Evolutionary conservation across 2,888 invertebrate species (phyloP).

Genomic region (Pyrocoelia pectoralis): DNA sequence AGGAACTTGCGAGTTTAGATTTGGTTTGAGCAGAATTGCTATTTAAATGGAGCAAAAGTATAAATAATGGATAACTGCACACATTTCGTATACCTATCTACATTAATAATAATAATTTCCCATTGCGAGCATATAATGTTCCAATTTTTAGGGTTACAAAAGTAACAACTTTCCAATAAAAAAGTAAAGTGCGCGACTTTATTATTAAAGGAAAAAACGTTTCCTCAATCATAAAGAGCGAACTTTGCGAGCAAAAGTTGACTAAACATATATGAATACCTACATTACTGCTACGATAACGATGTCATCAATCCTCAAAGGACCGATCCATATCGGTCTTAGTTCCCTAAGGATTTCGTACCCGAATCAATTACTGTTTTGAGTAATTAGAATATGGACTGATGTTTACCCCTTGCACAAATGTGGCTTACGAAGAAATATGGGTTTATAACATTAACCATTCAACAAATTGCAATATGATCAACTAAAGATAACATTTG

Average conservation of each 20-base stretch:
- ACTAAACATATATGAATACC: slow-evolving; percentile 44
- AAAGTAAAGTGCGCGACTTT: neutral
- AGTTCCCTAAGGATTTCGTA: slow-evolving; percentile 43
- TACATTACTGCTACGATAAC: slow-evolving; percentile 42
- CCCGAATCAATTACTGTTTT: slow-evolving; percentile 48
- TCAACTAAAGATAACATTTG: neutral
- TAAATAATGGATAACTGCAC: too few species aligned
- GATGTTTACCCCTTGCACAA: slow-evolving; percentile 24
- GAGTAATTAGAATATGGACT: slow-evolving; percentile 47
- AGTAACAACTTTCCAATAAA: too few species aligned
- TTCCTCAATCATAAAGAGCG: slow-evolving; percentile 1
- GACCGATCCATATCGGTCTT: slow-evolving; percentile 47
- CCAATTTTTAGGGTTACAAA: too few species aligned
- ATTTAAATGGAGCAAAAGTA: too few species aligned
- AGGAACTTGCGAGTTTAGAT: too few species aligned
- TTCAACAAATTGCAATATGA: slow-evolving; percentile 7
- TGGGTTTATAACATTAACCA: neutral
- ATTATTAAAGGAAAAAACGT: neutral
- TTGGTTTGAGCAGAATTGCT: too few species aligned
- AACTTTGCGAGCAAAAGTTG: slow-evolving; percentile 13
- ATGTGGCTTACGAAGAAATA: slow-evolving; percentile 13
- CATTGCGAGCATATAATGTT: too few species aligned
- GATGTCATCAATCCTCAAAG: slow-evolving; percentile 45
- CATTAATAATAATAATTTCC: too few species aligned
- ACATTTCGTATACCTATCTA: too few species aligned